Percentiles rank a stretch among this genome's conserved stretches.
Evolutionary conservation across 2,113 vertebrate genomes (phyloP).

Genomic region (Chaetura pelagica): DNA sequence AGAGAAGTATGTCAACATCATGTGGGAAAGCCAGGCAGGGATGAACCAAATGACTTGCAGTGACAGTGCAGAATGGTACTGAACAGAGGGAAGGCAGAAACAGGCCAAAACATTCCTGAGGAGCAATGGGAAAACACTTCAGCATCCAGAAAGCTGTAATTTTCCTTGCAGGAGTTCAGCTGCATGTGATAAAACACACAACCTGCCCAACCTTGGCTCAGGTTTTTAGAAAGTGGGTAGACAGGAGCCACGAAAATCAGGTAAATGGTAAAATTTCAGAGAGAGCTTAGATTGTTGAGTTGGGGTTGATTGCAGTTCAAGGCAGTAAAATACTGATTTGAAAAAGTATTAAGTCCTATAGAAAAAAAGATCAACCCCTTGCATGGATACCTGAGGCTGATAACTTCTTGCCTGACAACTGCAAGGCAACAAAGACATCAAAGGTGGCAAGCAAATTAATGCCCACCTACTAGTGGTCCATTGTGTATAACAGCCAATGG

Average conservation of each 20-base stretch:
- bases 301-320: accelerated
- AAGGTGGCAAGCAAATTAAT: neutral
- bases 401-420: neutral
- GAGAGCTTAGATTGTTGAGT: neutral
- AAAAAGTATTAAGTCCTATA: neutral
- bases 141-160: neutral
- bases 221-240: neutral
- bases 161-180: neutral
- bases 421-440: neutral
- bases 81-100: neutral
- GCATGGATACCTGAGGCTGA: neutral
- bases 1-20: accelerated
- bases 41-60: neutral
- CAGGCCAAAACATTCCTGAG: neutral
- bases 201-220: neutral
- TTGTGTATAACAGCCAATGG: neutral
- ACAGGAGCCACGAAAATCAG: neutral
- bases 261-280: neutral
- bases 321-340: neutral
- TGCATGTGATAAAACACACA: accelerated
- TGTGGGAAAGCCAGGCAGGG: neutral
- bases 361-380: neutral
- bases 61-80: neutral
- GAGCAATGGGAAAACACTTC: neutral
- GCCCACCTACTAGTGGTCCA: neutral